These are phyloP conservation scores for Leptinotarsa tumamoca DNA, from an alignment of 2,888 invertebrate species.

Conservation along the genomic window DNA sequence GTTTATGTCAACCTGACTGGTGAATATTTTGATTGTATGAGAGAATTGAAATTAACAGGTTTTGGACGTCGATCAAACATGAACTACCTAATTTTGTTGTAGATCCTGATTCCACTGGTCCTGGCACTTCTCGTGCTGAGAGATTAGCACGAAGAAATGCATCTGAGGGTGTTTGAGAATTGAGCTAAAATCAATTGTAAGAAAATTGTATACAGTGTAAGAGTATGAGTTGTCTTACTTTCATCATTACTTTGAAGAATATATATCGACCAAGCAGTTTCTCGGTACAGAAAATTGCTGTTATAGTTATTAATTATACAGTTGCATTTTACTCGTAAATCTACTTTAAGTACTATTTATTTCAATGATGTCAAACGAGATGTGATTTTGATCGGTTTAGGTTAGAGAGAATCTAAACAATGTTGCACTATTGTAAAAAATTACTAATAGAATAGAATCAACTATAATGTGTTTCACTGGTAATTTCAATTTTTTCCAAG, in stretches of 20 bases:
- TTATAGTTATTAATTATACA: constrained; percentile 19
- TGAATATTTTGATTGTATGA: no score
- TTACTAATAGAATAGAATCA: constrained; percentile 59
- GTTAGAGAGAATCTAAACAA: constrained; percentile 53
- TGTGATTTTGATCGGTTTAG: constrained; percentile 46
- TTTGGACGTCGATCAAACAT: constrained; percentile 8
- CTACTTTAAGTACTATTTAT: constrained; percentile 36
- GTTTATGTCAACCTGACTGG: no score
- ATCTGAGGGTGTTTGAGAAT: constrained; percentile 54
- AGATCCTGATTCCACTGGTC: constrained; percentile 54
- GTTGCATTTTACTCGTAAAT: constrained; percentile 44
- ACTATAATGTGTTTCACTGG: constrained; percentile 58
- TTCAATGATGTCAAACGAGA: constrained; percentile 23
- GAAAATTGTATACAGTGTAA: constrained; percentile 27
- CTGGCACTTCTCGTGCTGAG: constrained; percentile 56
- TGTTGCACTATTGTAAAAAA: constrained; percentile 63
- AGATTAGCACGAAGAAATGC: constrained; percentile 57
- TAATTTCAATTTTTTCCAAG: constrained; percentile 29
- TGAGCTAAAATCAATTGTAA: constrained; percentile 31
- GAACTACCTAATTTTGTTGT: constrained; percentile 47
- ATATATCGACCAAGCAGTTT: constrained; percentile 8
- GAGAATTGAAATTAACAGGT: not conserved
- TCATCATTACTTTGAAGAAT: not conserved
- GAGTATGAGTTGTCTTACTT: not conserved
- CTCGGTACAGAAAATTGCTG: not conserved